Conservation (phyloP, 1,140 invertebrate genomes). For the Drosophila bipectinata region DNA sequence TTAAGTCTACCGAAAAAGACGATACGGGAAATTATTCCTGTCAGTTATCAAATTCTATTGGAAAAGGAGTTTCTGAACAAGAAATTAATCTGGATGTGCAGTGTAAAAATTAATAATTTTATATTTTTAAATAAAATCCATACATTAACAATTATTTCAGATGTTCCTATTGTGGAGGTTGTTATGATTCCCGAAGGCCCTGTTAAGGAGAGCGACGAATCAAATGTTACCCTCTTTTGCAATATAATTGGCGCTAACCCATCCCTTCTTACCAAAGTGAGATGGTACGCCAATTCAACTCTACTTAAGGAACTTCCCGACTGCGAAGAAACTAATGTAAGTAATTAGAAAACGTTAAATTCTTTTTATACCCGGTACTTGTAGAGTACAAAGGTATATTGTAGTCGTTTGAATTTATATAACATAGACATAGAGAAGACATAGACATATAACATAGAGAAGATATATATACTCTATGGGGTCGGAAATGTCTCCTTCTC, state of each 20-base stretch:
- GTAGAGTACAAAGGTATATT: no score
- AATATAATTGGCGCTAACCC: constrained; percentile 90
- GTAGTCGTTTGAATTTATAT: no score
- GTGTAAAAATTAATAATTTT: constrained; percentile 86
- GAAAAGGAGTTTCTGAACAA: constrained; percentile 87
- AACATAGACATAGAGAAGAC: no score
- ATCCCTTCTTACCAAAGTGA: constrained; percentile 87
- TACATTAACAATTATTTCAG: constrained; percentile 80
- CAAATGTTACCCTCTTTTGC: constrained; percentile 93
- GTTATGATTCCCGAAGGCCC: constrained; percentile 90
- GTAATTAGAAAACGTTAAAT: constrained; percentile 2
- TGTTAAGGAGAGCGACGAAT: constrained; percentile 91
- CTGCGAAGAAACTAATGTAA: constrained; percentile 84
- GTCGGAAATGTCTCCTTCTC: no score
- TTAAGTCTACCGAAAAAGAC: constrained; percentile 89
- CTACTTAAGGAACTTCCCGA: constrained; percentile 93
- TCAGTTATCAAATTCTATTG: constrained; percentile 90
- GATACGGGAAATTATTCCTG: constrained; percentile 94
- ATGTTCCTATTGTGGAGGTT: constrained; percentile 90
- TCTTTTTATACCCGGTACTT: no score
- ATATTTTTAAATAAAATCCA: background rate
- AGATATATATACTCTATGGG: no score
- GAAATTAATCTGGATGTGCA: constrained; percentile 90
- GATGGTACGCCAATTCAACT: constrained; percentile 93
- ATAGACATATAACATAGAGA: no score